Percentiles rank a stretch among this genome's conserved stretches.
phyloP scores from a whole-genome alignment of 2,888 invertebrate genomes.

The Apodemia duryi region DNA sequence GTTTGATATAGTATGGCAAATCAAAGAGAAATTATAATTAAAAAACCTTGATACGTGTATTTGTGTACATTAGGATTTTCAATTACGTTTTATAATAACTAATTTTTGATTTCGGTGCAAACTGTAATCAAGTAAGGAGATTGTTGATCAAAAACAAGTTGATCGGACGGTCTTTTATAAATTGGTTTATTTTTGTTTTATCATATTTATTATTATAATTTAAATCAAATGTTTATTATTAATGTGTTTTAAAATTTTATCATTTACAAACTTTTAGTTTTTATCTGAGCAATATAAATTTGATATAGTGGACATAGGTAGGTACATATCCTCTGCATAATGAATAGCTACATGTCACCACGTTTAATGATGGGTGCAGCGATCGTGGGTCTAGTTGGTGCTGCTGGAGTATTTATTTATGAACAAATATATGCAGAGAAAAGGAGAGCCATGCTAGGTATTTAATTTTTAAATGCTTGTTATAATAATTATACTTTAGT shows the following conservation, averaged over 20 bases:
- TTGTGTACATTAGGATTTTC: neutral
- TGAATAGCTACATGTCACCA: constrained; percentile 46
- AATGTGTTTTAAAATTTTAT: neutral
- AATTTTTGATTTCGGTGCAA: neutral
- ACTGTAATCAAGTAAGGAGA: neutral
- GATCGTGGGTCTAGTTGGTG: constrained; percentile 69
- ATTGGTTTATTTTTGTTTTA: neutral
- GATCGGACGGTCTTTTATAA: neutral
- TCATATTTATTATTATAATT: neutral
- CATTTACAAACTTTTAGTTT: neutral
- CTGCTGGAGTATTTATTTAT: constrained; percentile 70
- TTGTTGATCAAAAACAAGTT: neutral
- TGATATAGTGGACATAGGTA: neutral
- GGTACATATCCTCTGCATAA: neutral
- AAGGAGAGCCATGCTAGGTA: constrained; percentile 65
- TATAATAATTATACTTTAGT: neutral
- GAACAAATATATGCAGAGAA: constrained; percentile 72
- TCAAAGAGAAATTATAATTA: neutral
- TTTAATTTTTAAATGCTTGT: neutral
- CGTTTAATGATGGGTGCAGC: constrained; percentile 68
- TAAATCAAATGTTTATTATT: neutral
- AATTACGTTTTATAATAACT: neutral
- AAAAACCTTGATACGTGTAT: neutral
- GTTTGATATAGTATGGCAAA: too few species aligned
- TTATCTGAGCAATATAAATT: neutral